These are phyloP conservation scores for Turritopsis rubra DNA, from an alignment of 30 jellyfish, hydroid and myxozoan genomes.

Conservation along the genomic window DNA sequence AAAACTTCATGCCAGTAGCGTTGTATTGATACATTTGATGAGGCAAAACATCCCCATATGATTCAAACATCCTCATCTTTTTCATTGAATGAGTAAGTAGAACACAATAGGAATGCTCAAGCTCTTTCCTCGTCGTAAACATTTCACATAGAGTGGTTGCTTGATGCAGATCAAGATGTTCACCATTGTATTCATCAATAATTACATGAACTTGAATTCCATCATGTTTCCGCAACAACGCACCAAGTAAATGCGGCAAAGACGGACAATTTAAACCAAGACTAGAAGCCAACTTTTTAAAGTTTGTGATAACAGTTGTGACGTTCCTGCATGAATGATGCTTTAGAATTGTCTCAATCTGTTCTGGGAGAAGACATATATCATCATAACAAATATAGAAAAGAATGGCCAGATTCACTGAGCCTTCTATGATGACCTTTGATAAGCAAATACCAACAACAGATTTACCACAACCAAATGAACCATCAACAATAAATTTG, in stretches of 20 bases:
- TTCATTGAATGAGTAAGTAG: neutral
- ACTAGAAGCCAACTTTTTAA: no score
- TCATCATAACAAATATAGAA: no score
- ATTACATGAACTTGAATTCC: neutral
- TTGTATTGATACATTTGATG: neutral
- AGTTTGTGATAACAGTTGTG: no score
- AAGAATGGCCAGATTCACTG: no score
- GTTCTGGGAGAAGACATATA: no score
- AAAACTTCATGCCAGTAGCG: neutral
- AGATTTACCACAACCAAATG: neutral
- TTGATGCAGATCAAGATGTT: neutral
- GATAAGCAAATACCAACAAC: no score
- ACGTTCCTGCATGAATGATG: no score
- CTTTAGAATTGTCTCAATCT: no score
- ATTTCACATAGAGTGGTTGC: neutral
- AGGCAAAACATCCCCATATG: neutral
- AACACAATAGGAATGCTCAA: neutral
- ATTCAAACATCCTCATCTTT: neutral
- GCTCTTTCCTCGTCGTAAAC: neutral
- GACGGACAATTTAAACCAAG: no score
- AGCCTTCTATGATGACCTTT: no score
- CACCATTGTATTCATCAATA: neutral
- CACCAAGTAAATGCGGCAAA: no score
- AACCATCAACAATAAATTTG: neutral
- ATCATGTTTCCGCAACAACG: no score